Conservation (phyloP, 2,797 vertebrate genomes). For the Novumbra hubbsi region DNA sequence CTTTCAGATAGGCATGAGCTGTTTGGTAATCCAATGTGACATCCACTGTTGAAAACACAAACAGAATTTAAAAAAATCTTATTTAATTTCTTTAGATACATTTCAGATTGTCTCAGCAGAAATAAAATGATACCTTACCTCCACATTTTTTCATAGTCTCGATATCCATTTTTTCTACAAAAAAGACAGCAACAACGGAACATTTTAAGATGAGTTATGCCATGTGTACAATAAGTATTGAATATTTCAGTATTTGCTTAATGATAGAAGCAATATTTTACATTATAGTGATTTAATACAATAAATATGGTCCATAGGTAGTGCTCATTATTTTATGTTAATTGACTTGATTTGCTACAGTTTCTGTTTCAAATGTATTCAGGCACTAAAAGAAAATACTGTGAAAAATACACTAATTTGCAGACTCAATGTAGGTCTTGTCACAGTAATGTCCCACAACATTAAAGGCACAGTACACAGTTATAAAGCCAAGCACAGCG, state of each 20-base stretch:
- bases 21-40: conserved; percentile 13
- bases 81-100: not conserved
- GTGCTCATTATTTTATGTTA: not conserved
- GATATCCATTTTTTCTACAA: not conserved
- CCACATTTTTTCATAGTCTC: not conserved
- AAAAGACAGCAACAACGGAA: not conserved
- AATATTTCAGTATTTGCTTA: too few relatives aligned
- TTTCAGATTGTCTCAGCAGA: not conserved
- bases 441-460: not conserved
- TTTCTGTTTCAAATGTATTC: not conserved
- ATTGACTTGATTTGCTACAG: not conserved
- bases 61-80: not conserved
- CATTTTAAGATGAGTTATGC: not conserved
- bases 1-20: rapidly evolving
- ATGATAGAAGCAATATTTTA: not conserved
- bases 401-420: not conserved
- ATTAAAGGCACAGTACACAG: not conserved
- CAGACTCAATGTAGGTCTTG: not conserved
- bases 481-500: not conserved
- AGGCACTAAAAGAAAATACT: too few relatives aligned
- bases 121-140: conserved; percentile 22
- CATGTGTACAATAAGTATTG: not conserved
- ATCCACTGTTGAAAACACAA: conserved; percentile 48
- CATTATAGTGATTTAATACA: not conserved
- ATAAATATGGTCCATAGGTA: not conserved